A percentile compares a stretch with the other conserved stretches of the same genome.
phyloP scores from a whole-genome alignment of 2,888 invertebrate species.

The Phoenoteleia sp. region DNA sequence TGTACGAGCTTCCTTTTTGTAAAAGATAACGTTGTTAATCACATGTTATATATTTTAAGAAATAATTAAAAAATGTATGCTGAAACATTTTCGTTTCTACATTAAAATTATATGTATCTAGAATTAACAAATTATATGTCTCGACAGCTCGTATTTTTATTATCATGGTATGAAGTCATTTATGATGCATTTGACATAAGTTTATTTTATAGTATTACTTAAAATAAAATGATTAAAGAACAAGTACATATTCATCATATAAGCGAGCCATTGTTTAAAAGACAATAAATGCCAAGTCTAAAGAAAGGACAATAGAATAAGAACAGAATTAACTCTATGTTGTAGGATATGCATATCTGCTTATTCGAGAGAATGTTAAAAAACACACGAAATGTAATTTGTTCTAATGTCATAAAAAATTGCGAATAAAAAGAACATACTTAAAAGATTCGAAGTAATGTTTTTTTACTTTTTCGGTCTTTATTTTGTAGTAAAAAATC shows the following conservation, averaged over 20 bases:
- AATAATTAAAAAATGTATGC: too few species aligned
- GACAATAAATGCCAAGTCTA: conserved; percentile 26
- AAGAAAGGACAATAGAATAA: conserved; percentile 37
- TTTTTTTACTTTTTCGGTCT: too few species aligned
- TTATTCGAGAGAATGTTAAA: conserved; percentile 13
- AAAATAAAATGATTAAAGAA: conserved; percentile 21
- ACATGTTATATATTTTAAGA: too few species aligned
- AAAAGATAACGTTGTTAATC: too few species aligned
- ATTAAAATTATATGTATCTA: too few species aligned
- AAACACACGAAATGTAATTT: conserved; percentile 4
- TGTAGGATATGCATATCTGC: neutral
- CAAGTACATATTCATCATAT: conserved; percentile 6
- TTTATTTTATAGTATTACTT: neutral
- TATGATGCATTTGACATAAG: neutral
- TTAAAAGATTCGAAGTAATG: too few species aligned
- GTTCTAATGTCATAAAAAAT: neutral
- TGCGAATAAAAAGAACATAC: neutral
- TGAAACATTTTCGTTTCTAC: too few species aligned
- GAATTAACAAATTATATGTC: too few species aligned
- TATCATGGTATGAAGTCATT: too few species aligned
- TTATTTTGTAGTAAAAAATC: too few species aligned
- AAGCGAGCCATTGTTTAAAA: conserved; percentile 31
- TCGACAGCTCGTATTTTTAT: too few species aligned
- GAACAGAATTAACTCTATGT: conserved; percentile 10
- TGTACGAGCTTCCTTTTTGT: too few species aligned